Conservation (phyloP, 2,888 invertebrate genomes). For the Ochropleura plecta region DNA sequence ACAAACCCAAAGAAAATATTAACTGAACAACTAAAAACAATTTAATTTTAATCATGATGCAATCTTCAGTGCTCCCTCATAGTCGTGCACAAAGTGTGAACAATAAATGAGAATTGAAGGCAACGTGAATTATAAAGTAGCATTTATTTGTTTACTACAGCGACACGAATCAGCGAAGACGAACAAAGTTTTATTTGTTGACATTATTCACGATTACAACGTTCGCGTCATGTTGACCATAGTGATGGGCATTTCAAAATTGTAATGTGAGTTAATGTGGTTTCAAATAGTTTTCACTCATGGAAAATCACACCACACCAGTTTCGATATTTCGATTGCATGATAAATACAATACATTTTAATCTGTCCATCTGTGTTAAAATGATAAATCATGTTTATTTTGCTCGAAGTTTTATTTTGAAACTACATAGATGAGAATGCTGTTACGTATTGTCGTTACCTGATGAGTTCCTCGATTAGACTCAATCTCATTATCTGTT, state of each 20-base stretch:
- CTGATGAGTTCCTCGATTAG: too few relatives aligned
- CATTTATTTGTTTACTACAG: conserved; percentile 66
- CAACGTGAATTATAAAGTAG: conserved; percentile 31
- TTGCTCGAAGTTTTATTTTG: too few relatives aligned
- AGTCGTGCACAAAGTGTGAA: conserved; percentile 62
- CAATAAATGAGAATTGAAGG: conserved; percentile 52
- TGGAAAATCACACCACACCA: neutral
- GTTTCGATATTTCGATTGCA: neutral
- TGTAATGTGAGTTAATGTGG: neutral
- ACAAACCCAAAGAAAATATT: conserved; percentile 71
- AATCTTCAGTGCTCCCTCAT: conserved; percentile 73
- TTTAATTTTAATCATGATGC: conserved; percentile 75
- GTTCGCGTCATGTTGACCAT: conserved; percentile 23
- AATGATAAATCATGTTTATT: too few relatives aligned
- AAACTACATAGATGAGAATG: too few relatives aligned
- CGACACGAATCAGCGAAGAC: conserved; percentile 53
- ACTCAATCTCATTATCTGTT: too few relatives aligned
- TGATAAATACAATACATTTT: neutral
- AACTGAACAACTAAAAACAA: conserved; percentile 68
- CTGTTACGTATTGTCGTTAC: too few relatives aligned
- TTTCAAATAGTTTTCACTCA: neutral
- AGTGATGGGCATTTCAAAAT: conserved; percentile 37
- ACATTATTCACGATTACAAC: conserved; percentile 39
- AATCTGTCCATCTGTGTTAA: neutral
- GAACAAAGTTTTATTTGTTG: conserved; percentile 54